Evolutionary conservation across 1,140 invertebrate species (phyloP), one percentile per base, ranked within the genome.

Genomic region (Philopotamus ludificatus): DNA sequence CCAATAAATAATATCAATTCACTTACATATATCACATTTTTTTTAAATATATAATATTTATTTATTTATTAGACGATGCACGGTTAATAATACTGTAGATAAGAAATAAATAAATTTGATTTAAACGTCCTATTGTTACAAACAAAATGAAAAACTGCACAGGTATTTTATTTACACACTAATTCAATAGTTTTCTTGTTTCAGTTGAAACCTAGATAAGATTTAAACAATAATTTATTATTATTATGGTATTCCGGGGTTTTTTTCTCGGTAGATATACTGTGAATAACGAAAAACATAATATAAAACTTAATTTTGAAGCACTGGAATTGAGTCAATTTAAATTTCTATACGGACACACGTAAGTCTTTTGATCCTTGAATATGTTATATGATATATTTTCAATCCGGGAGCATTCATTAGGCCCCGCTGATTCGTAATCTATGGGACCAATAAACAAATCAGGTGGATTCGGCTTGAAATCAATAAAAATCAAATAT

Each of bases 401-500:
- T 34, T 7, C 28, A 7, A 34, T 34, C n/a, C n/a, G 12, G 47
- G 26, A 39, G 53, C 41, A 20, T 65, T 68, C 47, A 68, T 53
- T 68, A 68, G 15, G 62, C 66, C 41, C 67, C 67, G 67, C 55
- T 66, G 63, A 69, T 62, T 61, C 67, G 45, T 63, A 69, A 69
- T 69, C 67, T 69, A 69, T 69, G 51, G 60, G 59, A 68, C 67
- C 67, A 62, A 68, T 65, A 68, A 68, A 65, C 55, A 55, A 23
- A 65, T 49, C 58, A 61, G 50, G 25, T 8, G 42, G 41, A 26
- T 10, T 44, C 18, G 18, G 55, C 55, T 55, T 25, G 4, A 9
- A 55, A 55, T 55, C 15, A 55, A 55, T 34, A 8, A 34, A 28
- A 10, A 53, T 15, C 10, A 28, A 53, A 23, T 15, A 54, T 23